A percentile compares a stretch with the other conserved stretches of the same genome.
These are phyloP conservation scores for Drosophila multiciliata DNA, from an alignment of 2,888 invertebrate species.

Conservation along the genomic window DNA sequence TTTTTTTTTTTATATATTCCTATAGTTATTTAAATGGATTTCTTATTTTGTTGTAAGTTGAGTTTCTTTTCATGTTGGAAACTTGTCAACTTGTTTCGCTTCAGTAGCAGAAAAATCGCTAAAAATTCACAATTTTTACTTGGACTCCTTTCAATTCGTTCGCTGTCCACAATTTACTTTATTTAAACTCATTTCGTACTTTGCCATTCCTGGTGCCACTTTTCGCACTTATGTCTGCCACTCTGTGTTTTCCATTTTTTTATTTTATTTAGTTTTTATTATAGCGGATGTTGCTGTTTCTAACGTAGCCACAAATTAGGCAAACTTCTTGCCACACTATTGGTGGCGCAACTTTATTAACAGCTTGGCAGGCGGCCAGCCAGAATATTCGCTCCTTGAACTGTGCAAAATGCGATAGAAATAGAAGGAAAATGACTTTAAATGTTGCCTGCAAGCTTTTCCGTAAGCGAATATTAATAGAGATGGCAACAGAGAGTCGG, in stretches of 20 bases:
- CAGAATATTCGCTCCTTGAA: slow-evolving; percentile 41
- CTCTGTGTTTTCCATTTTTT: slow-evolving; percentile 14
- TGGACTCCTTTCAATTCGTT: slow-evolving; percentile 24
- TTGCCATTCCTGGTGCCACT: slow-evolving; percentile 28
- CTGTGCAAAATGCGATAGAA: background rate
- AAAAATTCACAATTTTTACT: slow-evolving; percentile 20
- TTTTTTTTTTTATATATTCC: background rate
- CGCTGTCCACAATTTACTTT: slow-evolving; percentile 3
- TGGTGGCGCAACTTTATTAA: slow-evolving; percentile 61
- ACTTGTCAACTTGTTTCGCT: background rate
- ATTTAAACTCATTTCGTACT: slow-evolving; percentile 12
- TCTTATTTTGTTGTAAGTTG: background rate
- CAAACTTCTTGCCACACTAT: slow-evolving; percentile 55
- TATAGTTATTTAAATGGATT: background rate
- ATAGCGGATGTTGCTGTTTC: slow-evolving; percentile 6
- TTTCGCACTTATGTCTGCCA: slow-evolving; percentile 41
- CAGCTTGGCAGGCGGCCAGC: slow-evolving; percentile 62
- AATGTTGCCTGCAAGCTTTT: slow-evolving; percentile 13
- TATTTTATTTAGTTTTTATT: slow-evolving; percentile 24
- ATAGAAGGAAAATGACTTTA: slow-evolving; percentile 17
- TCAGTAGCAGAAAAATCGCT: slow-evolving; percentile 10
- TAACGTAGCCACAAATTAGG: slow-evolving; percentile 62
- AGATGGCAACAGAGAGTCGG: background rate
- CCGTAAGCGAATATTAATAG: slow-evolving; percentile 54
- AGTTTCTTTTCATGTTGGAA: background rate